Conservation (phyloP, 2,888 invertebrate genomes). For the Hypomecis punctinalis region DNA sequence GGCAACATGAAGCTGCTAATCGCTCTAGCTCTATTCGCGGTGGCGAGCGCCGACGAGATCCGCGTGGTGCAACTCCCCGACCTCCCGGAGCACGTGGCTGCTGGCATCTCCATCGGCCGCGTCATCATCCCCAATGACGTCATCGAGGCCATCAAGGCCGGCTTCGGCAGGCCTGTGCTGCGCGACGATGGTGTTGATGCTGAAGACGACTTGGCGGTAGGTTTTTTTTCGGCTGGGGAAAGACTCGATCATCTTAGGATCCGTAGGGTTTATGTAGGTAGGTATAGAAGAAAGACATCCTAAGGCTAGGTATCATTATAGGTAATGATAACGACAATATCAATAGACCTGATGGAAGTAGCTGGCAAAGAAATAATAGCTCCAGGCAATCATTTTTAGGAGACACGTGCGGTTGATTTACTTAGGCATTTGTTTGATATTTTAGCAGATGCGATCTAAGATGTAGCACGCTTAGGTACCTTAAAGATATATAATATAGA, state of each 20-base stretch:
- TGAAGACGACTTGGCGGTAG: slow-evolving; percentile 16
- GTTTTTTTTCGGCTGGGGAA: slow-evolving; percentile 1
- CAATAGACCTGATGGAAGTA: too few species aligned
- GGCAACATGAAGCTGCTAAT: slow-evolving; percentile 69
- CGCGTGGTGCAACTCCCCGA: slow-evolving; percentile 15
- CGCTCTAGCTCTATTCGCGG: slow-evolving; percentile 61
- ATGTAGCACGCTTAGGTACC: too few species aligned
- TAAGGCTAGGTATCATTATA: too few species aligned
- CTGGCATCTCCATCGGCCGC: slow-evolving; percentile 11
- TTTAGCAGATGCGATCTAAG: too few species aligned
- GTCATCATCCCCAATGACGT: slow-evolving; percentile 19
- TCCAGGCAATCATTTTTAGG: too few species aligned
- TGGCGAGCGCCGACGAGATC: slow-evolving; percentile 52
- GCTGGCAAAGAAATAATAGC: too few species aligned
- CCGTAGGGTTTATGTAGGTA: too few species aligned
- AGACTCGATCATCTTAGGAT: not conserved
- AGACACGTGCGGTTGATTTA: too few species aligned
- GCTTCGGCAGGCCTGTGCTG: slow-evolving; percentile 6
- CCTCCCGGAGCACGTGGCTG: not conserved
- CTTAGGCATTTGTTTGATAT: too few species aligned
- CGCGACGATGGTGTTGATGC: not conserved
- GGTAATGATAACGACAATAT: too few species aligned
- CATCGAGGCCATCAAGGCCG: slow-evolving; percentile 20
- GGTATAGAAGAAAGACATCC: too few species aligned
- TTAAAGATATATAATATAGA: too few species aligned